phyloP scores from a whole-genome alignment of 2,113 vertebrate genomes.

The Apistogramma diplotaenia region DNA sequence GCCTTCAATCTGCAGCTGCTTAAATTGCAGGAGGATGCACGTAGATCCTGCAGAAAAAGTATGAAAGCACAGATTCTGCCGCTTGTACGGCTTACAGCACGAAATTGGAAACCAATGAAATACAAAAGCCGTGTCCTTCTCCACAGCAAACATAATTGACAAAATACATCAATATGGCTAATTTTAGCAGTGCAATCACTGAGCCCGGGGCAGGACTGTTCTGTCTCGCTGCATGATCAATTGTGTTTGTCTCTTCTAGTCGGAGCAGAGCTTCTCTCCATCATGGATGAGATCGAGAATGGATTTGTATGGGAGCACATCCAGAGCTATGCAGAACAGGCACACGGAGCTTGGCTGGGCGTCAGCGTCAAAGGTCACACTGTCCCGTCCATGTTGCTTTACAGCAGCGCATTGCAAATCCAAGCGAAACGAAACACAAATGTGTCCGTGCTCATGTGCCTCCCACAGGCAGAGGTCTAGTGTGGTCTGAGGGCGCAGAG shows the following conservation, averaged over 20 bases:
- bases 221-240: not conserved
- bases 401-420: not conserved
- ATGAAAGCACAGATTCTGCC: not conserved
- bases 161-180: conserved; percentile 27
- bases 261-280: conserved; percentile 87
- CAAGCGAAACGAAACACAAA: not conserved
- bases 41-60: conserved; percentile 87
- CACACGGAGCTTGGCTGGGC: conserved; percentile 92
- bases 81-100: not conserved
- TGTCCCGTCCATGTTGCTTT: not conserved
- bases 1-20: conserved; percentile 90
- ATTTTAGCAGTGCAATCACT: conserved; percentile 22
- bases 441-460: not conserved
- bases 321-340: conserved; percentile 83
- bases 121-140: conserved; percentile 8
- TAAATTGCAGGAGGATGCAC: conserved; percentile 85
- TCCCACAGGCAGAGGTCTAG: conserved; percentile 81
- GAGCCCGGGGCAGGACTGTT: not conserved
- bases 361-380: conserved; percentile 91
- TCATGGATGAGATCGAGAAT: conserved; percentile 92
- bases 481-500: conserved; percentile 86
- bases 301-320: conserved; percentile 95
- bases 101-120: conserved; percentile 8
- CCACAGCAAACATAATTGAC: not conserved
- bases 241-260: conserved; percentile 65